Evolutionary conservation across 1,140 invertebrate species (phyloP).

Genomic region (Ooceraea biroi): DNA sequence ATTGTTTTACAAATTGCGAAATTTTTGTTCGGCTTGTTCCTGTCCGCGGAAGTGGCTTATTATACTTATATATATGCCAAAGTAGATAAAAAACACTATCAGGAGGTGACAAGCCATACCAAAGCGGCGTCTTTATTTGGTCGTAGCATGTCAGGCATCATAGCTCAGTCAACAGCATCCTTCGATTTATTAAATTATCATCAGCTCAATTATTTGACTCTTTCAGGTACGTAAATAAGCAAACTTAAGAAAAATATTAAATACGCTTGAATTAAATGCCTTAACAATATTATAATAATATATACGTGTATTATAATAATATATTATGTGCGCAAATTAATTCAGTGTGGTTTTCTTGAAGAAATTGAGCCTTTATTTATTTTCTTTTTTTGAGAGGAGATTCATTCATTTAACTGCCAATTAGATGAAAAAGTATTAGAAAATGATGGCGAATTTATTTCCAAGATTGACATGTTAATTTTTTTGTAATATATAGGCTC

Average conservation of each 20-base stretch:
- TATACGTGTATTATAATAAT: not conserved
- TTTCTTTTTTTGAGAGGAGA: too few species aligned
- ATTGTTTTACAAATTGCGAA: constrained; percentile 84
- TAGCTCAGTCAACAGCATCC: constrained; percentile 89
- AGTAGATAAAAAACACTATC: constrained; percentile 92
- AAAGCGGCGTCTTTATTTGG: constrained; percentile 90
- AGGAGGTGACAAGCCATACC: constrained; percentile 92
- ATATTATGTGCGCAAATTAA: too few species aligned
- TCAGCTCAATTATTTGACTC: constrained; percentile 91
- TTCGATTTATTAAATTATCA: constrained; percentile 88
- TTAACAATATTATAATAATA: not conserved
- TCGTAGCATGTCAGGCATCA: constrained; percentile 89
- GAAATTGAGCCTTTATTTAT: too few species aligned
- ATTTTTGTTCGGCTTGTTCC: constrained; percentile 92
- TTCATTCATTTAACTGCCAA: too few species aligned
- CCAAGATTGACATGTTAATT: too few species aligned
- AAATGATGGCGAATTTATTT: too few species aligned
- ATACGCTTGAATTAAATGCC: too few species aligned
- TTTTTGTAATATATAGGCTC: too few species aligned
- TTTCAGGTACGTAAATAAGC: constrained; percentile 85
- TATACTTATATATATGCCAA: constrained; percentile 97
- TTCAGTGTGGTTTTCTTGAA: too few species aligned
- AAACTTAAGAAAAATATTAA: too few species aligned
- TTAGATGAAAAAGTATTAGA: too few species aligned
- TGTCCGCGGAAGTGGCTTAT: constrained; percentile 96